These are phyloP conservation scores for Megalops atlanticus DNA, from an alignment of 2,113 vertebrate species.

Conservation along the genomic window DNA sequence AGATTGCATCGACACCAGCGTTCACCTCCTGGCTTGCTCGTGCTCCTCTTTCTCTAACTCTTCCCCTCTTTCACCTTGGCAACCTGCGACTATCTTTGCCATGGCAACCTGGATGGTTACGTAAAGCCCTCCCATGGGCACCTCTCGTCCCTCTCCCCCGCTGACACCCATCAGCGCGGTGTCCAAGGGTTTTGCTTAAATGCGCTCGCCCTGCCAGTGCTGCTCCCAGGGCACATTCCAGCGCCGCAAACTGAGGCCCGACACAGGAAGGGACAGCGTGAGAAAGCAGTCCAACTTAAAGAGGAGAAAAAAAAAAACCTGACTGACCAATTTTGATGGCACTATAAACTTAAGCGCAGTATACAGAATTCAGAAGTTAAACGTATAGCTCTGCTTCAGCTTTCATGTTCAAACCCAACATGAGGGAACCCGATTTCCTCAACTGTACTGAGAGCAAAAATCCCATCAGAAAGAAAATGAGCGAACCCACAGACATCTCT, in stretches of 20 bases:
- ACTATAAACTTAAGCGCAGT: no score
- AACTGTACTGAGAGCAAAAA: no score
- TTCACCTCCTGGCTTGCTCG: not conserved
- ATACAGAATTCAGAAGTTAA: no score
- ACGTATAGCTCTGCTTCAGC: no score
- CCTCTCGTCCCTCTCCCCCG: constrained; percentile 2
- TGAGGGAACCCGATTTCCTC: no score
- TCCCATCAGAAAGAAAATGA: no score
- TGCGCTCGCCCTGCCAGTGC: not conserved
- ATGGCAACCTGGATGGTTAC: constrained; percentile 46
- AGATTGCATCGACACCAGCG: no score
- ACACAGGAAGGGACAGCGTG: not conserved
- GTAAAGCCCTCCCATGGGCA: constrained; percentile 19
- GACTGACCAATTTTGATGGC: no score
- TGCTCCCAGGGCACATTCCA: not conserved
- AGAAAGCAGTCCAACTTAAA: no score
- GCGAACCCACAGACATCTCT: not conserved
- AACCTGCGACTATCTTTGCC: constrained; percentile 18
- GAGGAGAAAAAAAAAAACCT: no score
- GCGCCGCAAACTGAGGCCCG: not conserved
- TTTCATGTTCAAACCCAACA: no score
- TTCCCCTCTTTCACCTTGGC: constrained; percentile 10
- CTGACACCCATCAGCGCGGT: constrained; percentile 18
- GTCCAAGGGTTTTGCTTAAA: not conserved
- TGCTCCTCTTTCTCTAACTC: constrained; percentile 5